Percentiles rank a stretch among this genome's conserved stretches.
Conservation (phyloP, 64 coral and sea anemone species). For the Actinia tenebrosa region DNA sequence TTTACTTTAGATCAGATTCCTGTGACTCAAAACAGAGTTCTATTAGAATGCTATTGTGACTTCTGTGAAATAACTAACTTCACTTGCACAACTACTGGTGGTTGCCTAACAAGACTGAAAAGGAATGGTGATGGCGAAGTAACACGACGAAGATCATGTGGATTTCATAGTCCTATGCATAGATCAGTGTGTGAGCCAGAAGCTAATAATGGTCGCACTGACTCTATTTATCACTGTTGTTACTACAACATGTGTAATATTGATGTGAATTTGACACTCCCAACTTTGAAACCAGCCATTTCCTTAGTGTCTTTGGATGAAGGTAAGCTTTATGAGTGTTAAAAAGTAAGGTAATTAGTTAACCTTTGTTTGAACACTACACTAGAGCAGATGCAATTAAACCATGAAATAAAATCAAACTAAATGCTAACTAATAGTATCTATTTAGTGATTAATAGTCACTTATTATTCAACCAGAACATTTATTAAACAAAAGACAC, state of each 20-base stretch:
- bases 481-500: no score
- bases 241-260: constrained; percentile 66
- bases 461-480: no score
- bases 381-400: no score
- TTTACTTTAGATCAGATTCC: constrained; percentile 1
- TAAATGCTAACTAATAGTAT: no score
- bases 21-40: background rate
- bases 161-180: background rate
- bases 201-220: background rate
- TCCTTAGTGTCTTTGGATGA: background rate
- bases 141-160: background rate
- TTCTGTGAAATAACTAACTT: background rate
- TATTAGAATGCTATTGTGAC: constrained; percentile 20
- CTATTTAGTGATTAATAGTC: no score
- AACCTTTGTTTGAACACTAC: no score
- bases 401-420: no score
- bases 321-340: background rate
- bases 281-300: constrained; percentile 7
- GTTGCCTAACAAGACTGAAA: background rate
- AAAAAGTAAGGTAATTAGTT: no score
- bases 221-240: constrained; percentile 29
- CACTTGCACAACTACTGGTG: constrained; percentile 32
- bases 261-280: constrained; percentile 16
- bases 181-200: background rate
- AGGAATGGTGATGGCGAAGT: background rate